A percentile compares a stretch with the other conserved stretches of the same genome.
Evolutionary conservation across 2,113 vertebrate genomes (phyloP).

Genomic region (Genyomyrus donnyi): DNA sequence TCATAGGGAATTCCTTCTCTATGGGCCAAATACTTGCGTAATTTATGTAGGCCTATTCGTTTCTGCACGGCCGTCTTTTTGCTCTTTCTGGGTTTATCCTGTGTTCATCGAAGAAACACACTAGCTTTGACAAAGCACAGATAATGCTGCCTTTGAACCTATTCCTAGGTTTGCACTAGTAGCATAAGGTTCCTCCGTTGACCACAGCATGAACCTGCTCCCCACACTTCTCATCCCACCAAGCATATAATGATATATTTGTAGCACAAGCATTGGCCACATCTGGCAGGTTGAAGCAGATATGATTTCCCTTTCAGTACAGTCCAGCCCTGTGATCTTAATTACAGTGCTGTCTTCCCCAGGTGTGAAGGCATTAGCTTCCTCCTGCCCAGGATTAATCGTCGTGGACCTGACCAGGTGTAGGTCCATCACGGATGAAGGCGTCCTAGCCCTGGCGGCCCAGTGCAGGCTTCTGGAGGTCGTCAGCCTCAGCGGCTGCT

Average conservation of each 20-base stretch:
- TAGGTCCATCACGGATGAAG: conserved; percentile 30
- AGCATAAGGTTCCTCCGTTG: not conserved
- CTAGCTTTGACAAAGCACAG: not conserved
- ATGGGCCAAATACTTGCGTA: not conserved
- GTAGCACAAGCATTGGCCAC: not conserved
- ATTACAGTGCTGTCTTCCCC: not conserved
- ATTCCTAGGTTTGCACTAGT: not conserved
- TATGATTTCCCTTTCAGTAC: not conserved
- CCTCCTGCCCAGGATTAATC: conserved; percentile 32
- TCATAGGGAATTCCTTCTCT: not conserved
- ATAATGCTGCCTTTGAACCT: not conserved
- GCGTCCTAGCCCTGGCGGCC: conserved; percentile 28
- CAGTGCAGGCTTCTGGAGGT: conserved; percentile 35
- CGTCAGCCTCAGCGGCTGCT: conserved; percentile 31
- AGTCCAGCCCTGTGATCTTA: not conserved
- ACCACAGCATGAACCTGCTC: not conserved
- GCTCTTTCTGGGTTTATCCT: not conserved
- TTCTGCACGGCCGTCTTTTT: not conserved
- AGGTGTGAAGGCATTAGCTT: conserved; percentile 32
- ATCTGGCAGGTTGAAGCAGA: not conserved
- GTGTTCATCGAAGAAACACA: not conserved
- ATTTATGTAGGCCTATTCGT: not conserved
- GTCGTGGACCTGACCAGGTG: conserved; percentile 39
- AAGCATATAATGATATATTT: not conserved
- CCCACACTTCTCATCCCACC: not conserved